Percentiles rank a stretch among this genome's conserved stretches.
These are phyloP conservation scores for Centruroides vittatus DNA, from an alignment of 1,140 invertebrate species.

Conservation along the genomic window DNA sequence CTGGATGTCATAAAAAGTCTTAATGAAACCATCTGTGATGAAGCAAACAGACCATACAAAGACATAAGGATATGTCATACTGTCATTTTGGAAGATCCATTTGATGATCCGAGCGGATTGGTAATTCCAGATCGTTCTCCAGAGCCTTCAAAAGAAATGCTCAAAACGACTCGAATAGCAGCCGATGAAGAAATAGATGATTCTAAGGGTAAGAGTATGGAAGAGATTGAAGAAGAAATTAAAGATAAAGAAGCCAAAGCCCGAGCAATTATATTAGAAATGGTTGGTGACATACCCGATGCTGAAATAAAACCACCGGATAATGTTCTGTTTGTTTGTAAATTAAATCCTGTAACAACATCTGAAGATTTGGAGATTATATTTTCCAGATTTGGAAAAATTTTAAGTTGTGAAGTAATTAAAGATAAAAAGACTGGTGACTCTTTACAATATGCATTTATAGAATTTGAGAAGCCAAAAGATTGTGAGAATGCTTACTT, in stretches of 20 bases:
- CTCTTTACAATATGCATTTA: conserved; percentile 97
- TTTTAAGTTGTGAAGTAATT: conserved; percentile 92
- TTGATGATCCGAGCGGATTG: conserved; percentile 67
- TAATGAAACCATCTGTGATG: conserved; percentile 90
- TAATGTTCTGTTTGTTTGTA: conserved; percentile 98
- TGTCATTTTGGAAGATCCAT: conserved; percentile 92
- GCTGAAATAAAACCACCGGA: conserved; percentile 95
- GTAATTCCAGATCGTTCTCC: conserved; percentile 69
- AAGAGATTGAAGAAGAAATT: conserved; percentile 75
- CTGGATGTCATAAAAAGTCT: conserved; percentile 72
- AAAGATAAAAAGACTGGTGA: conserved; percentile 82
- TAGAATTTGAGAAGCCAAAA: conserved; percentile 86
- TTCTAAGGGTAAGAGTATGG: conserved; percentile 58
- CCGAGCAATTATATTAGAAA: conserved; percentile 92
- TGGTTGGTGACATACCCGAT: conserved; percentile 94
- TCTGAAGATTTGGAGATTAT: conserved; percentile 97
- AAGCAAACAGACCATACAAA: conserved; percentile 76
- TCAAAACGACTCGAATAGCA: conserved; percentile 71
- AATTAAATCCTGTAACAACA: conserved; percentile 97
- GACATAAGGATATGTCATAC: conserved; percentile 97
- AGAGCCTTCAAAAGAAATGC: conserved; percentile 58
- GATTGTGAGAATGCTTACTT: conserved; percentile 97
- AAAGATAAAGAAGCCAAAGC: conserved; percentile 89
- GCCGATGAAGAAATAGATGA: conserved; percentile 93
- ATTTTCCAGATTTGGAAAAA: conserved; percentile 91